These are phyloP conservation scores for Cebuella pygmaea DNA, from an alignment of 2,797 vertebrate species.

Conservation along the genomic window DNA sequence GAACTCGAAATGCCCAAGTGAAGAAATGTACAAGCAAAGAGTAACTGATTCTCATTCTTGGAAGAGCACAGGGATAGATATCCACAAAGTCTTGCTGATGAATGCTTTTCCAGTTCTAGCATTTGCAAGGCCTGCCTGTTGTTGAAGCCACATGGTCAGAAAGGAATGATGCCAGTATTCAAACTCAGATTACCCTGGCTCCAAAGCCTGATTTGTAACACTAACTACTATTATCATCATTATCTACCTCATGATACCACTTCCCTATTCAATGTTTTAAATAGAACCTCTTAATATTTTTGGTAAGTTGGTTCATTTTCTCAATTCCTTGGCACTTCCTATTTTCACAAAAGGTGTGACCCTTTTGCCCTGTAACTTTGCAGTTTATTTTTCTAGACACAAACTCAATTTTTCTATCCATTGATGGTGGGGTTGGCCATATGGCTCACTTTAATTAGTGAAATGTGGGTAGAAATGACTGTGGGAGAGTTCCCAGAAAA, in stretches of 20 bases:
- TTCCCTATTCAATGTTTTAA: background rate
- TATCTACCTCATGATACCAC: background rate
- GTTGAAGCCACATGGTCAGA: background rate
- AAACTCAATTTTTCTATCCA: background rate
- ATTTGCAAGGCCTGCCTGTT: background rate
- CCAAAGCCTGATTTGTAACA: background rate
- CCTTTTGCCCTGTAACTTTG: background rate
- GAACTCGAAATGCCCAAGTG: background rate
- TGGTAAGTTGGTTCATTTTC: background rate
- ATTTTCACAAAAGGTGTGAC: background rate
- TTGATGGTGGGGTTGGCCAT: background rate
- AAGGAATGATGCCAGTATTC: background rate
- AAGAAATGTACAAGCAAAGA: background rate
- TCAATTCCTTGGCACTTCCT: background rate
- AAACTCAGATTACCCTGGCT: background rate
- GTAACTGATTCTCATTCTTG: background rate
- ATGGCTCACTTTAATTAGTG: background rate
- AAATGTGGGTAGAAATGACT: background rate
- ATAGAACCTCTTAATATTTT: conserved; percentile 7
- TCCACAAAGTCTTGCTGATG: background rate
- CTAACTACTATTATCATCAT: background rate
- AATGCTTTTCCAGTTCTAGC: background rate
- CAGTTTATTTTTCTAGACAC: background rate
- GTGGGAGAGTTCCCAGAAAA: background rate
- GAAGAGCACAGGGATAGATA: background rate